Percentiles rank a stretch among this genome's conserved stretches.
phyloP scores from a whole-genome alignment of 2,888 invertebrate species.

The Pocota personata region DNA sequence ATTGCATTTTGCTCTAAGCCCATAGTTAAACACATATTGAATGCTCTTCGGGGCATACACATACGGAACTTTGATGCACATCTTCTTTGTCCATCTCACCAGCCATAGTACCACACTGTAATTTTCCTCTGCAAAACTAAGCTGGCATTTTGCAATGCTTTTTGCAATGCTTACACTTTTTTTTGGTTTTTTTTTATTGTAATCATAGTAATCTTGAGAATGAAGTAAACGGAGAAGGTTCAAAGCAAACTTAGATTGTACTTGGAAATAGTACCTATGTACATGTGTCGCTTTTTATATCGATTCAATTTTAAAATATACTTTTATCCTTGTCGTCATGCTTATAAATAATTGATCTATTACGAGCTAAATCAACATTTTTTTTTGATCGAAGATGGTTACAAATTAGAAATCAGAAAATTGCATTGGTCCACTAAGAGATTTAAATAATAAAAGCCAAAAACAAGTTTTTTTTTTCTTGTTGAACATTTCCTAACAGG shows the following conservation, averaged over 20 bases:
- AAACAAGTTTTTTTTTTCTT: too few relatives aligned
- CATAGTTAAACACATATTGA: constrained; percentile 34
- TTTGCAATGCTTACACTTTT: background rate
- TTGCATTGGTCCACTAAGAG: too few relatives aligned
- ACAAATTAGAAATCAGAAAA: background rate
- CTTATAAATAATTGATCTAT: background rate
- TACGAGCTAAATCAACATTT: background rate
- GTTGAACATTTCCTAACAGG: too few relatives aligned
- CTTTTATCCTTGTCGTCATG: background rate
- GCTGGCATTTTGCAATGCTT: background rate
- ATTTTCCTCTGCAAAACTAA: background rate
- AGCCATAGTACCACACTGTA: background rate
- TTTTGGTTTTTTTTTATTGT: background rate
- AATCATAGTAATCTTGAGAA: background rate
- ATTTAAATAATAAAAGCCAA: too few relatives aligned
- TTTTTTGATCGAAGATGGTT: background rate
- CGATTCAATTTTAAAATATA: background rate
- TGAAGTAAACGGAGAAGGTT: background rate
- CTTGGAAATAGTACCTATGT: background rate
- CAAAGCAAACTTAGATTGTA: background rate
- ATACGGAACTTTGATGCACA: constrained; percentile 3
- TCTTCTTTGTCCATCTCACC: background rate
- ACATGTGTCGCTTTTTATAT: background rate
- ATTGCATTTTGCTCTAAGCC: constrained; percentile 24
- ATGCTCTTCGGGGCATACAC: constrained; percentile 17